Evolutionary conservation across 30 jellyfish, hydroid and myxozoan genomes (phyloP).

Genomic region (Chrysaora quinquecirrha): DNA sequence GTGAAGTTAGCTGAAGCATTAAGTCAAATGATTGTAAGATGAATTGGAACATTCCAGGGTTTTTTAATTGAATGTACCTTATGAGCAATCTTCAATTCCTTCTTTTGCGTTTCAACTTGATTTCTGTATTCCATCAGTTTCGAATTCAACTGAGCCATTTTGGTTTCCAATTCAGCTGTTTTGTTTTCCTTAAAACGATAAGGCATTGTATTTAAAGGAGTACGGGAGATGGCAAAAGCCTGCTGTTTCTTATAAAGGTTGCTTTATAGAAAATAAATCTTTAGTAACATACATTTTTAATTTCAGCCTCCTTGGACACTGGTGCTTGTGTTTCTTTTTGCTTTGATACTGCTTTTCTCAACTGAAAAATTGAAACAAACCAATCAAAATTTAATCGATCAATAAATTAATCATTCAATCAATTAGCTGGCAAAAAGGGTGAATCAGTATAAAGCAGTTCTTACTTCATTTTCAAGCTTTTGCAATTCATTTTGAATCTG

Average conservation of each 20-base stretch:
- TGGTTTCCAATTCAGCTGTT: conserved; percentile 59
- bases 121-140: conserved; percentile 73
- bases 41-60: no score
- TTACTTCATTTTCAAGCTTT: conserved; percentile 61
- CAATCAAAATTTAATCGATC: no score
- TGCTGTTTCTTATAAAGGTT: no score
- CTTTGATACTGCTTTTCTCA: neutral
- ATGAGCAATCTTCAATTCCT: conserved; percentile 89
- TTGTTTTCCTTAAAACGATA: conserved; percentile 59
- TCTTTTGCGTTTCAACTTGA: conserved; percentile 79
- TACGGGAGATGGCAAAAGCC: no score
- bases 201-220: no score
- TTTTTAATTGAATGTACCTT: no score
- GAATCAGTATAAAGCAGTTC: no score
- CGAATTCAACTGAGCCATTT: conserved; percentile 44
- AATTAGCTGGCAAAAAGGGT: no score
- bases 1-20: no score
- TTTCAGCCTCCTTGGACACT: neutral
- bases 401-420: no score
- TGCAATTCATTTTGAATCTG: conserved; percentile 63
- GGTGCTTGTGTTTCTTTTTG: conserved; percentile 1
- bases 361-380: neutral
- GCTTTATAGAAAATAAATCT: no score
- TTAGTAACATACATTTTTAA: neutral
- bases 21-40: no score